A percentile compares a stretch with the other conserved stretches of the same genome.
Conservation (phyloP, 2,113 vertebrate species). For the Oophaga pumilio region DNA sequence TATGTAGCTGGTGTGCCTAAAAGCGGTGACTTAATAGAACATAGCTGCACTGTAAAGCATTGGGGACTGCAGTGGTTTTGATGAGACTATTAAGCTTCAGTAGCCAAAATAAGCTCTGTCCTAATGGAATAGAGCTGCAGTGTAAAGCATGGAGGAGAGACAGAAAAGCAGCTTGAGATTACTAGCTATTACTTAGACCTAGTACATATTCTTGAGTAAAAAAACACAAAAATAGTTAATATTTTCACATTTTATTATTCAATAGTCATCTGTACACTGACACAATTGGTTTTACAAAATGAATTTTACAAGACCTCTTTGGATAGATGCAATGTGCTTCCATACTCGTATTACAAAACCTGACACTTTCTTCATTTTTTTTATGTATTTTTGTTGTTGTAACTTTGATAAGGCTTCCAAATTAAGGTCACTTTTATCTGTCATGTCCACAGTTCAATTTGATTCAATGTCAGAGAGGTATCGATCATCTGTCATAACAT, state of each 20-base stretch:
- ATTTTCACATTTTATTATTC: slow-evolving; percentile 30
- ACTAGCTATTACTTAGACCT: background rate
- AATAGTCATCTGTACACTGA: slow-evolving; percentile 8
- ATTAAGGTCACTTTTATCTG: slow-evolving; percentile 23
- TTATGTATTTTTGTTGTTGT: background rate
- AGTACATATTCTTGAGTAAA: background rate
- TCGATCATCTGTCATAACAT: background rate
- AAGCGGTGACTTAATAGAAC: too few relatives aligned
- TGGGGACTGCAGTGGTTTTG: background rate
- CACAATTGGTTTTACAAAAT: background rate
- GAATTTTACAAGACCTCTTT: slow-evolving; percentile 19
- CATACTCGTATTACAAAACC: background rate
- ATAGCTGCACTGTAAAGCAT: background rate
- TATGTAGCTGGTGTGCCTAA: too few relatives aligned
- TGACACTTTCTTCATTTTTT: background rate
- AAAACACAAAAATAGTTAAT: background rate
- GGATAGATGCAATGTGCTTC: slow-evolving; percentile 29
- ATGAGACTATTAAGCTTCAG: background rate
- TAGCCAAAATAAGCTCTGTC: too few relatives aligned
- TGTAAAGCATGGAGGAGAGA: too few relatives aligned
- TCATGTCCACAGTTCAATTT: background rate
- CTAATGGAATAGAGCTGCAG: too few relatives aligned
- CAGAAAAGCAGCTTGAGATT: too few relatives aligned
- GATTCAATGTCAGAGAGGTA: background rate
- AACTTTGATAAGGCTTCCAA: background rate